Conservation (phyloP, 2,888 invertebrate species). For the Mimumesa dahlbomi region DNA sequence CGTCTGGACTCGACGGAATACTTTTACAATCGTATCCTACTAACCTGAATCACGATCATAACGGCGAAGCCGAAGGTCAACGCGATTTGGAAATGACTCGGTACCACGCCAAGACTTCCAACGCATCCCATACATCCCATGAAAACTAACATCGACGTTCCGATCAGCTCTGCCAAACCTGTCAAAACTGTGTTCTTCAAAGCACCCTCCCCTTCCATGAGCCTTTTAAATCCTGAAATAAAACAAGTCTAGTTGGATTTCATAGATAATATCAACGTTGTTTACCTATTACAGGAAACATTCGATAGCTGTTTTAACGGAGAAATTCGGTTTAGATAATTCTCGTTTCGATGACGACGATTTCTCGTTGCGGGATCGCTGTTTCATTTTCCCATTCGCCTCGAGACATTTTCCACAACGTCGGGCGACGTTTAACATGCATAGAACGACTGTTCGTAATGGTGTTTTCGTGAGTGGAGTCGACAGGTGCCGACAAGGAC, state of each 20-base stretch:
- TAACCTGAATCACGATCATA: slow-evolving; percentile 78
- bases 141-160: slow-evolving; percentile 76
- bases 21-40: no score
- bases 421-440: slow-evolving; percentile 6
- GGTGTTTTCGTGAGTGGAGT: not conserved
- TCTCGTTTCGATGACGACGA: no score
- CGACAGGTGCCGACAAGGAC: slow-evolving; percentile 18
- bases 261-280: no score
- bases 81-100: slow-evolving; percentile 72
- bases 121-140: slow-evolving; percentile 78
- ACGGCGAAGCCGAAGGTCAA: slow-evolving; percentile 78
- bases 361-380: no score
- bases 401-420: slow-evolving; percentile 9
- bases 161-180: slow-evolving; percentile 77
- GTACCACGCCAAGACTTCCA: slow-evolving; percentile 62
- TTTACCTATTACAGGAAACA: no score
- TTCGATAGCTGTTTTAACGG: no score
- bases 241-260: not conserved
- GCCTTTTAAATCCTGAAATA: slow-evolving; percentile 61
- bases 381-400: no score
- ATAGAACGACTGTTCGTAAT: slow-evolving; percentile 8
- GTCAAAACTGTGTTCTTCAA: slow-evolving; percentile 61
- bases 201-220: slow-evolving; percentile 64
- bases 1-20: no score
- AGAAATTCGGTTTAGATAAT: no score